phyloP scores from a whole-genome alignment of 1,140 invertebrate genomes.

The Prorops nasuta region DNA sequence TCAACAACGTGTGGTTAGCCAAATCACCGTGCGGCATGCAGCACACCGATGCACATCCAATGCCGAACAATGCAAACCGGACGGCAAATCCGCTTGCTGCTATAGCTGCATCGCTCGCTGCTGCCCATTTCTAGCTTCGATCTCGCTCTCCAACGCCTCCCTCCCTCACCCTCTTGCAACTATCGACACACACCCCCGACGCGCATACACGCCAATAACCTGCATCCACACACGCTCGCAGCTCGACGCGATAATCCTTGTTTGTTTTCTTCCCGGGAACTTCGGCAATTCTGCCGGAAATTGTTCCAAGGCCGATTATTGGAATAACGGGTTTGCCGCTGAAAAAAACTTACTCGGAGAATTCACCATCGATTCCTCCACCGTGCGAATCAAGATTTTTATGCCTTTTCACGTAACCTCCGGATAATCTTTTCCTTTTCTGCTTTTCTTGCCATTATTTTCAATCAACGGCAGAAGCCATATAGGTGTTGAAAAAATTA shows the following conservation, averaged over 20 bases:
- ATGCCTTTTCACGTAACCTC: too few species aligned
- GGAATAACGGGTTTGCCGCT: too few species aligned
- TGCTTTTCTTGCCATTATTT: too few species aligned
- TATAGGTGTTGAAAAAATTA: too few species aligned
- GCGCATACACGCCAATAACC: neutral
- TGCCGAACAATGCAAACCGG: conserved; percentile 28
- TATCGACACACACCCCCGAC: neutral
- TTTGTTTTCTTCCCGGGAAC: conserved; percentile 23
- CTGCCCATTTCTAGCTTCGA: conserved; percentile 3
- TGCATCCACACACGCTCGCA: neutral
- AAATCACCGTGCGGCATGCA: conserved; percentile 50
- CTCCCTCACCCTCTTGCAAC: neutral
- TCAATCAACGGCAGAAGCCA: too few species aligned
- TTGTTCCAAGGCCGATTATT: too few species aligned
- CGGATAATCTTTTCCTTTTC: too few species aligned
- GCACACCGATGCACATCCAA: conserved; percentile 33
- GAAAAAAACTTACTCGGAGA: too few species aligned
- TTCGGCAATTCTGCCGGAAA: too few species aligned
- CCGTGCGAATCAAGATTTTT: too few species aligned
- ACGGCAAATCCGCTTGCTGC: conserved; percentile 1
- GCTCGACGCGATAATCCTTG: conserved; percentile 19
- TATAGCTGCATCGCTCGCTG: neutral
- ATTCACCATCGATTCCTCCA: too few species aligned
- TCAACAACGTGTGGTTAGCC: conserved; percentile 57
- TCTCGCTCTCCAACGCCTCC: neutral